Evolutionary conservation across 2,888 invertebrate genomes (phyloP).

Genomic region (Sminthurinus aureus): DNA sequence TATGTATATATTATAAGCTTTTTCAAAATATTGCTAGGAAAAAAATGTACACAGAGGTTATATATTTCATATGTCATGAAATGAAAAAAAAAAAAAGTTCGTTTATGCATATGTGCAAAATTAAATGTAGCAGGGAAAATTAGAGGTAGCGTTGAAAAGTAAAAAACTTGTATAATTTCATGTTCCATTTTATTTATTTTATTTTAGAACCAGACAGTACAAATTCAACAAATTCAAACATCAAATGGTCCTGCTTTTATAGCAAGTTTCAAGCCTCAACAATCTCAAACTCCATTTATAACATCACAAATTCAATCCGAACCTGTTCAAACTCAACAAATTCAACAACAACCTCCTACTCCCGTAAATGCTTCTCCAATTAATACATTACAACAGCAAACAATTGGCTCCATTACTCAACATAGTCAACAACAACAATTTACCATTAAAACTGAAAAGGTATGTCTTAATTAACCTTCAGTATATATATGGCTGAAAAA

Average conservation of each 20-base stretch:
- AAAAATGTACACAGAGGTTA: no score
- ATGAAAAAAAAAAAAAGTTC: no score
- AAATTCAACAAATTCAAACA: constrained; percentile 66
- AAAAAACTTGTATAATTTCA: no score
- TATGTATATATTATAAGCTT: no score
- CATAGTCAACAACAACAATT: constrained; percentile 43
- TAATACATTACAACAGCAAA: constrained; percentile 34
- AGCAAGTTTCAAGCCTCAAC: constrained; percentile 58
- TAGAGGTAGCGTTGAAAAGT: no score
- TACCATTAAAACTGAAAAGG: constrained; percentile 42
- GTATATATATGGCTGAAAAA: no score
- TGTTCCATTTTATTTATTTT: neutral
- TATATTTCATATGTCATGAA: no score
- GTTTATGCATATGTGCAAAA: no score
- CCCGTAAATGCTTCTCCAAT: neutral
- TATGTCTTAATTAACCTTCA: neutral
- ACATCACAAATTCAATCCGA: constrained; percentile 41
- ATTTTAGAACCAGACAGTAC: constrained; percentile 59
- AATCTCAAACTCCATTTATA: constrained; percentile 38
- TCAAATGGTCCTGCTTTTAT: constrained; percentile 65
- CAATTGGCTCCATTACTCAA: constrained; percentile 33
- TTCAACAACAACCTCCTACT: constrained; percentile 15
- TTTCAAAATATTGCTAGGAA: no score
- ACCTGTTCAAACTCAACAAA: constrained; percentile 23
- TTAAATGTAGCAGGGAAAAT: no score